phyloP scores from a whole-genome alignment of 2,888 invertebrate species.

The Busseola fusca region DNA sequence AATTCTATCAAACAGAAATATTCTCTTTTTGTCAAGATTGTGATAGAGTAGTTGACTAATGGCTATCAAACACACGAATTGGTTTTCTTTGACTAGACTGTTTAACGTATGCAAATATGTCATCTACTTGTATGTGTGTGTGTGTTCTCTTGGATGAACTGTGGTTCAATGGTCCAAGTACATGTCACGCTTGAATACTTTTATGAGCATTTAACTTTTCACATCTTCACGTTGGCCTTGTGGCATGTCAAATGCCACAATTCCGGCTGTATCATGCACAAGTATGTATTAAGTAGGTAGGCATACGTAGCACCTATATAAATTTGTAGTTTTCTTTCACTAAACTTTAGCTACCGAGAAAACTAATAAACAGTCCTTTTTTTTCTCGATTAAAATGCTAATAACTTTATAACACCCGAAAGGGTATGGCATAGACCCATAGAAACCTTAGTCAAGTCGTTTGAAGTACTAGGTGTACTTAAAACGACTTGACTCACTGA shows the following conservation, averaged over 20 bases:
- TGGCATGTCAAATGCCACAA: too few relatives aligned
- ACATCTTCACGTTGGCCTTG: not conserved
- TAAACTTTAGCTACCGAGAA: not conserved
- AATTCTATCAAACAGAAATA: not conserved
- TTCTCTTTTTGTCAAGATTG: not conserved
- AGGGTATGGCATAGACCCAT: too few relatives aligned
- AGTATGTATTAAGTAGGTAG: not conserved
- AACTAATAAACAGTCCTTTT: not conserved
- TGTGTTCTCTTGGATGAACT: too few relatives aligned
- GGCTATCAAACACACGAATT: constrained; percentile 2
- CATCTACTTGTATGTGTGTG: not conserved
- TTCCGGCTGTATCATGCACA: not conserved
- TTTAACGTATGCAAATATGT: constrained; percentile 2
- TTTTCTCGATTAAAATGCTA: too few relatives aligned
- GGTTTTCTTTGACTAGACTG: not conserved
- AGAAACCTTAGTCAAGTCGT: too few relatives aligned
- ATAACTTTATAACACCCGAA: too few relatives aligned
- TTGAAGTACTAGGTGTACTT: too few relatives aligned
- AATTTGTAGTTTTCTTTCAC: not conserved
- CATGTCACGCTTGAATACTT: constrained; percentile 13
- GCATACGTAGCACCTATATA: not conserved
- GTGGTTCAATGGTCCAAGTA: too few relatives aligned
- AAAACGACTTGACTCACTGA: too few relatives aligned
- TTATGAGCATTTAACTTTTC: not conserved
- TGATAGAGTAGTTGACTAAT: not conserved